Base-by-base conservation (phyloP, 2,113 vertebrate species). In the Leucopternis melanops region DNA sequence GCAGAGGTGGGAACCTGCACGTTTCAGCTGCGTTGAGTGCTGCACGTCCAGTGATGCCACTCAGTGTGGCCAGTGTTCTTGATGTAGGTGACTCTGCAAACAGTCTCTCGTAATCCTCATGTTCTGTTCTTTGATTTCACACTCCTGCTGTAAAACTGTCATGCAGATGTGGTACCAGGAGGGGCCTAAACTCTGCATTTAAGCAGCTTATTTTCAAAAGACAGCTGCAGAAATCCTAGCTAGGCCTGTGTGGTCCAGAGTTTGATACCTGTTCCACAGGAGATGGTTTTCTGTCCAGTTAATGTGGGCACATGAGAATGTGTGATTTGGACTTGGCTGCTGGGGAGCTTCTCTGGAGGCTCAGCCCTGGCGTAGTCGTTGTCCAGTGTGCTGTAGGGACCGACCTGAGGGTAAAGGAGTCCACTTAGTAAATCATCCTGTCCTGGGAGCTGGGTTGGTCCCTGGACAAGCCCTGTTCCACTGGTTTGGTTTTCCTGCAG, bases 251-350 rank as follows among this genome's bases (percentile, higher is more conserved):
- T 66, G 59, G 27, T 57, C 55, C 25, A 6, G 61, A 52, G 58
- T 47, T 67, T 50, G 34, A 0, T 63, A 36, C 31, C 75, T 86
- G 20, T 73, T 86, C 67, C 45, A n/a, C 69, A 25, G 52, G 47
- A 57, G 58, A 50, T 31, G 34, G 27, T 50, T 77, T 86, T 92
- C 42, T 84, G 57, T 45, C 29, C 26, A 9, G 47, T 71, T 61
- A 18, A 72, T 0, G 0, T 11, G 49, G 44, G 36, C 31, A 1
- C 3, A 6, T 29, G 63, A 40, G 21, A 38, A 17, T 5, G 14
- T 32, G 63, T 34, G 72, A 73, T 75, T 63, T 52, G 67, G 62
- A 42, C 57, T 57, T 47, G 12, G 47, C 54, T 88, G 47, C n/a
- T 36, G 38, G 59, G n/a, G 40, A 85, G n/a, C 69, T 90, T 65